phyloP scores from a whole-genome alignment of 2,113 vertebrate genomes.

The Catharus bicknelli region DNA sequence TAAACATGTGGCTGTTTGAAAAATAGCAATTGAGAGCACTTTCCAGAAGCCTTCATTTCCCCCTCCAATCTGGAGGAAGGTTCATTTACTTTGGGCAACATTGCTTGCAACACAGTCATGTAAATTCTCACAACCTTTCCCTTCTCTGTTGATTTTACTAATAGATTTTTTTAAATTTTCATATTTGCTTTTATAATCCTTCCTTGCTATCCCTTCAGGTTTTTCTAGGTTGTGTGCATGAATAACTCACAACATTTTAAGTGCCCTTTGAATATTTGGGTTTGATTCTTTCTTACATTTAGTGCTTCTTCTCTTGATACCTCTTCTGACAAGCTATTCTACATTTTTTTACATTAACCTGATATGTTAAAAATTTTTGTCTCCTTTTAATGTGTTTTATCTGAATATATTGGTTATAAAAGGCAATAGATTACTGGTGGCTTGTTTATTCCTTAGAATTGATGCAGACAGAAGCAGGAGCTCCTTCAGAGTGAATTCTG shows the following conservation, averaged over 20 bases:
- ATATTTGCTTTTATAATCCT: neutral
- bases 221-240: neutral
- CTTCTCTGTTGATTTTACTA: neutral
- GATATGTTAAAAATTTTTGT: neutral
- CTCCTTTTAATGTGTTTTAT: neutral
- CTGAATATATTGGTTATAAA: neutral
- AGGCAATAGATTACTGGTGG: neutral
- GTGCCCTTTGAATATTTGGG: neutral
- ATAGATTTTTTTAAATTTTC: neutral
- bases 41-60: neutral
- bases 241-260: neutral
- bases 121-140: neutral
- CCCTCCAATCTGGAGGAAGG: neutral
- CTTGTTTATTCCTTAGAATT: neutral
- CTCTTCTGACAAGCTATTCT: neutral
- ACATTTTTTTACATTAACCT: neutral
- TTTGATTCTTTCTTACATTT: neutral
- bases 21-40: neutral
- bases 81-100: neutral
- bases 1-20: neutral
- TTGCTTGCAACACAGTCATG: no score
- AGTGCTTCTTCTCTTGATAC: neutral
- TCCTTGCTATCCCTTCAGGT: neutral
- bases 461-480: neutral
- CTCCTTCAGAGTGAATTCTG: neutral